Evolutionary conservation across 2,797 vertebrate genomes (phyloP).

Genomic region (Threskiornis aethiopicus): DNA sequence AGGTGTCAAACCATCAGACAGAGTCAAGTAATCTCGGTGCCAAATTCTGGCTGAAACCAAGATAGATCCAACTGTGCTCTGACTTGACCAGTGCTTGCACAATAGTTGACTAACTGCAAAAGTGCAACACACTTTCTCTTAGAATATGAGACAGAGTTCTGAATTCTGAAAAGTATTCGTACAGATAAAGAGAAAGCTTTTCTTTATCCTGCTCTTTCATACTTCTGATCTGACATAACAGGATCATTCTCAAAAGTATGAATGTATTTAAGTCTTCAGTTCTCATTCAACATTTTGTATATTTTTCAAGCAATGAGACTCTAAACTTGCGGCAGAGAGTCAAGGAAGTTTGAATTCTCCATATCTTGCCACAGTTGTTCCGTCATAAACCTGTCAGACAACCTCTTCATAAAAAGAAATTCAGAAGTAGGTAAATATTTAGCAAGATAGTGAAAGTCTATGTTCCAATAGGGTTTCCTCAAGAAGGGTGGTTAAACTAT

Average conservation of each 20-base stretch:
- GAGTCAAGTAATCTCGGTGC: background rate
- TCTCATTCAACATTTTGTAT: background rate
- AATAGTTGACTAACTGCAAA: background rate
- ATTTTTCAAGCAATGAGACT: background rate
- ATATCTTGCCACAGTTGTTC: background rate
- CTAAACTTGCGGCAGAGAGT: background rate
- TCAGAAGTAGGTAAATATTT: background rate
- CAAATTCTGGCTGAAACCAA: slow-evolving; percentile 7
- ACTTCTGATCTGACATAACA: background rate
- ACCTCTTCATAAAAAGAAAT: background rate
- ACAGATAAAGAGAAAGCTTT: background rate
- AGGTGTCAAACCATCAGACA: background rate
- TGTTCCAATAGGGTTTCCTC: background rate
- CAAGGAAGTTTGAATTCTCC: background rate
- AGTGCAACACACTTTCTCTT: background rate
- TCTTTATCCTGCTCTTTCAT: background rate
- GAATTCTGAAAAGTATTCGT: background rate
- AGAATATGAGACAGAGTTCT: fast-evolving
- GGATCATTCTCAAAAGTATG: background rate
- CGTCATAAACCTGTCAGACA: background rate
- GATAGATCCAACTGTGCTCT: background rate
- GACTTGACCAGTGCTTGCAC: background rate
- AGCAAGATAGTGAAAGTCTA: background rate
- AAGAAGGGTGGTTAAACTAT: background rate
- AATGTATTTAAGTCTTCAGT: background rate